Base-by-base conservation (phyloP, 2,888 invertebrate species). In the Hemaris fuciformis region DNA sequence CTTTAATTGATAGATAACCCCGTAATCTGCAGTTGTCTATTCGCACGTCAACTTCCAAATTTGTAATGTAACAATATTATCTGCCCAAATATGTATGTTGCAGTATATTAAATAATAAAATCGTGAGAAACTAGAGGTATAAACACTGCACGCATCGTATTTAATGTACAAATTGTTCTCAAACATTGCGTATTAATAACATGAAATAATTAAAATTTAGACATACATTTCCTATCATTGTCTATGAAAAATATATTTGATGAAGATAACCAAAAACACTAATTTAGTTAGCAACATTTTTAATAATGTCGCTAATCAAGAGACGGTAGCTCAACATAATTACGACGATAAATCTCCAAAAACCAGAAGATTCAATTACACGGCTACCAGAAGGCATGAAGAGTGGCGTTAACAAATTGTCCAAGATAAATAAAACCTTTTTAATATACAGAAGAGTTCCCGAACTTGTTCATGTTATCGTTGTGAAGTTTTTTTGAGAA, bases 351-450 rank as follows among this genome's bases (percentile, higher is more conserved):
- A 90, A 91, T 90, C 88, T 87, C 78, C 76, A 61, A 84, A 89
- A 90, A 89, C 90, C 89, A 89, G 87, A 89, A 88, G 91, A 91
- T 91, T 91, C 89, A 91, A 91, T 91, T 89, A 92, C 85, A 87
- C 79, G 73, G 88, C 91, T 91, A 90, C 91, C 88, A 90, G 86
- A 89, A 87, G 81, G 83, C 85, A 78, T 75, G 74, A 79, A 79
- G 80, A 88, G 86, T 91, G 91, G 87, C 91, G 90, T 83, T 90
- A 90, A 92, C 91, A 89, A 92, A 92, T 91, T 91, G 87, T 86
- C 76, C 79, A 85, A 90, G 89, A 92, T 91, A 91, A 90, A 91
- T 89, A 89, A 89, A 87, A 84, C 83, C 84, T 88, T 85, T 87
- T 89, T 86, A 87, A 87, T 83, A 79, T 77, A 76, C 77, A 78